Conservation (phyloP, 2,888 invertebrate genomes). For the Ceramica pisi region DNA sequence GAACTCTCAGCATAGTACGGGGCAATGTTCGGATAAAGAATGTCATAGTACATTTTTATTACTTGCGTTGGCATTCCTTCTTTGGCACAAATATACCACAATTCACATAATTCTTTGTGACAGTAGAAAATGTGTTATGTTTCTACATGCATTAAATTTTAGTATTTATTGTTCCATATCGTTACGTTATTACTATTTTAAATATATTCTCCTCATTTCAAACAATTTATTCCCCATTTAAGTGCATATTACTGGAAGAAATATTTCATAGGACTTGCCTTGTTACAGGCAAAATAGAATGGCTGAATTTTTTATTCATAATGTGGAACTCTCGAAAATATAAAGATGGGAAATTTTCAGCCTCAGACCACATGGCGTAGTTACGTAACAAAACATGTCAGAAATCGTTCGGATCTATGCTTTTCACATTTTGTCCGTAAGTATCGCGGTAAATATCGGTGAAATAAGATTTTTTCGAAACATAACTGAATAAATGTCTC, state of each 20-base stretch:
- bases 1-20: slow-evolving; percentile 52
- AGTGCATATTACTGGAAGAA: neutral
- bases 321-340: slow-evolving; percentile 6
- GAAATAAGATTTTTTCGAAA: slow-evolving; percentile 49
- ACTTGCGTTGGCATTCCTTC: slow-evolving; percentile 63
- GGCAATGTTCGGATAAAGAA: slow-evolving; percentile 70
- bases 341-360: slow-evolving; percentile 1
- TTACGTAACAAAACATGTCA: slow-evolving; percentile 20
- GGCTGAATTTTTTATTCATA: neutral
- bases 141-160: slow-evolving; percentile 14
- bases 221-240: neutral
- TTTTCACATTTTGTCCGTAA: neutral
- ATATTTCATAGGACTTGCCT: neutral
- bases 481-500: slow-evolving; percentile 68
- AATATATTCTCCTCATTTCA: slow-evolving; percentile 2
- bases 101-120: slow-evolving; percentile 58
- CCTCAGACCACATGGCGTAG: neutral
- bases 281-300: neutral
- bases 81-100: slow-evolving; percentile 68
- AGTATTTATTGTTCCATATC: slow-evolving; percentile 21
- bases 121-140: slow-evolving; percentile 47
- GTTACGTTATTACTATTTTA: slow-evolving; percentile 14
- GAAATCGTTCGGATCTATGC: slow-evolving; percentile 1
- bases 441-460: neutral
- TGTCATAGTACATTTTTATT: slow-evolving; percentile 70